These are phyloP conservation scores for Salvator merianae DNA, from an alignment of 2,113 vertebrate genomes.

Conservation along the genomic window DNA sequence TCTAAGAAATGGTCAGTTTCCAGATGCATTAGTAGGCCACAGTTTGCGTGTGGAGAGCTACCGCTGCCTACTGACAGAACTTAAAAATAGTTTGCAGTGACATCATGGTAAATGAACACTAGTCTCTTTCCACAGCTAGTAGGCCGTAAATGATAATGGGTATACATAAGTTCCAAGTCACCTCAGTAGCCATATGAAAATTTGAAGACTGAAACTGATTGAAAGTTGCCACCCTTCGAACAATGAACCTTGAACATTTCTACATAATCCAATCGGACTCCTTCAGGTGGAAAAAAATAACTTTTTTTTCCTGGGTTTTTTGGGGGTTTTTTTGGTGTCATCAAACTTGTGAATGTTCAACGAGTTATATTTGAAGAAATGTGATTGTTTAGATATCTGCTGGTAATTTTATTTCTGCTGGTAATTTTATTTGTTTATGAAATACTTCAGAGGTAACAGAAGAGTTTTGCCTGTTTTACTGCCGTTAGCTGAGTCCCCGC, in stretches of 20 bases:
- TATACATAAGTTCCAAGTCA: background rate
- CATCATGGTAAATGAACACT: background rate
- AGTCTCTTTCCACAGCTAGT: slow-evolving; percentile 9
- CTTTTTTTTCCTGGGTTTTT: background rate
- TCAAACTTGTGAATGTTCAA: slow-evolving; percentile 16
- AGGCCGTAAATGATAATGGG: slow-evolving; percentile 8
- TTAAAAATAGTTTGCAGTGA: background rate
- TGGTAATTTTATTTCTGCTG: slow-evolving; percentile 14
- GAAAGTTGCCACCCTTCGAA: background rate
- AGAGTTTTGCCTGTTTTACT: background rate
- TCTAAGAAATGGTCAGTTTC: background rate
- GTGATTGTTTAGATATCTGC: slow-evolving; percentile 9
- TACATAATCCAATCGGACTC: background rate
- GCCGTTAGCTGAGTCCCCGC: background rate
- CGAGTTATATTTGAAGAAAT: background rate
- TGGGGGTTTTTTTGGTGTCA: background rate
- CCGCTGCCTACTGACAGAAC: background rate
- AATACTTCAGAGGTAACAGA: background rate
- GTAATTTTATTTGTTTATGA: background rate
- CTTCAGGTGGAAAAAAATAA: background rate
- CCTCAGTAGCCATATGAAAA: slow-evolving; percentile 9
- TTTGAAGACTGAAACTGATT: background rate
- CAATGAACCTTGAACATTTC: slow-evolving; percentile 7
- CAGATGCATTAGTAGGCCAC: background rate
- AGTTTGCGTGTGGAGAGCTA: slow-evolving; percentile 6